Evolutionary conservation across 2,113 vertebrate species (phyloP).

Genomic region (Passerina amoena): DNA sequence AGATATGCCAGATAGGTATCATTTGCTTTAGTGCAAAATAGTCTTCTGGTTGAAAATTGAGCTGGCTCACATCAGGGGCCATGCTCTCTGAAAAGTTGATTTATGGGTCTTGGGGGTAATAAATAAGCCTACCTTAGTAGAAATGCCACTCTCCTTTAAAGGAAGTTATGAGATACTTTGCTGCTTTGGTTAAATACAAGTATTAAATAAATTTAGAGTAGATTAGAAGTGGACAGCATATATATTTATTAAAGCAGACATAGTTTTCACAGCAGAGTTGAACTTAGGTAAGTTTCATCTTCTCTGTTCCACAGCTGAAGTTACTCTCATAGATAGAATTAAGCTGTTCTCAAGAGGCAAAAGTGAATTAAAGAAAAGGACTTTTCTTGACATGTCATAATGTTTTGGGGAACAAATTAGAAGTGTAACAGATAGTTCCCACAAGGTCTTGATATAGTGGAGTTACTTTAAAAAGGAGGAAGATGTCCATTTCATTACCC

Average conservation of each 20-base stretch:
- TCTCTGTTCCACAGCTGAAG: not conserved
- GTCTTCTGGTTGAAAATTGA: not conserved
- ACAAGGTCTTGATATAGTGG: not conserved
- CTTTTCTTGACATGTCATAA: not conserved
- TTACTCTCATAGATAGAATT: not conserved
- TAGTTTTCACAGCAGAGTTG: not conserved
- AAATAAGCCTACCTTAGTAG: not conserved
- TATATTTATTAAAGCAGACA: not conserved
- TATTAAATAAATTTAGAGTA: not conserved
- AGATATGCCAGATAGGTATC: not conserved
- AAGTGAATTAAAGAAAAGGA: not conserved
- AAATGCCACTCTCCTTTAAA: not conserved
- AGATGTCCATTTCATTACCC: not conserved
- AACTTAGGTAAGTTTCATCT: not conserved
- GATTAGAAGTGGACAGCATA: not conserved
- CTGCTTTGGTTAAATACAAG: not conserved
- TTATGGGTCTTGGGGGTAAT: not conserved
- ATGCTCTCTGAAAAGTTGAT: accelerated
- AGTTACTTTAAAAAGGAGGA: not conserved
- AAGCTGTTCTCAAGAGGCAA: not conserved
- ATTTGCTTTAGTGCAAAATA: not conserved
- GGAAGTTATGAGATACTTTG: not conserved
- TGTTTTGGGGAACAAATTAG: not conserved
- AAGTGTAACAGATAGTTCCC: not conserved
- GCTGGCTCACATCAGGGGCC: not conserved